A percentile compares a stretch with the other conserved stretches of the same genome.
Evolutionary conservation across 2,888 invertebrate species (phyloP).

Genomic region (Drosophila koepferae): DNA sequence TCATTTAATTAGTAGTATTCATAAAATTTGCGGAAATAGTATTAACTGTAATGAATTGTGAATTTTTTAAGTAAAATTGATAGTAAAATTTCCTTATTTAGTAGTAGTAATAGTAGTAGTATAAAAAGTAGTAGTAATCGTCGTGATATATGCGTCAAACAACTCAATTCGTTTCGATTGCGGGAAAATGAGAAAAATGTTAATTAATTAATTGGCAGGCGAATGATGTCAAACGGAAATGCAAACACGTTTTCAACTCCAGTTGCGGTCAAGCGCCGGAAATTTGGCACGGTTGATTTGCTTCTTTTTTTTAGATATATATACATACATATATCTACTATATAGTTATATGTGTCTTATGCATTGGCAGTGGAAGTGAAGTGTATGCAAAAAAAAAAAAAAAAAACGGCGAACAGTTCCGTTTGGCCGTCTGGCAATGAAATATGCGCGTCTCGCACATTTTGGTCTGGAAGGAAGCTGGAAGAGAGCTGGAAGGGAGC

Average conservation of each 20-base stretch:
- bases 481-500: neutral
- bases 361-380: slow-evolving; percentile 27
- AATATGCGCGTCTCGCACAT: neutral
- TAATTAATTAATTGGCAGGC: slow-evolving; percentile 72
- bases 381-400: slow-evolving; percentile 1
- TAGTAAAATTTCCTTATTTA: neutral
- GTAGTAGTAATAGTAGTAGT: neutral
- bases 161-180: slow-evolving; percentile 30
- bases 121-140: neutral
- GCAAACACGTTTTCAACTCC: slow-evolving; percentile 69
- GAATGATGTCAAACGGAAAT: slow-evolving; percentile 77
- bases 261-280: slow-evolving; percentile 49
- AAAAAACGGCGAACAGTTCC: slow-evolving; percentile 23
- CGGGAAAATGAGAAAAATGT: slow-evolving; percentile 49
- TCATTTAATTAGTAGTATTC: neutral
- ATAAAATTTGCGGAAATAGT: neutral
- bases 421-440: slow-evolving; percentile 22
- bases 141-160: neutral
- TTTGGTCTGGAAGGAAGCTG: neutral
- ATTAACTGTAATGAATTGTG: neutral
- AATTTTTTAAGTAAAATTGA: neutral
- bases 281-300: slow-evolving; percentile 44
- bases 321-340: neutral
- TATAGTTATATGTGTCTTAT: slow-evolving; percentile 9
- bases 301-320: slow-evolving; percentile 21